A percentile compares a stretch with the other conserved stretches of the same genome.
These are phyloP conservation scores for Leptogaster cylindrica DNA, from an alignment of 2,888 invertebrate species.

Conservation along the genomic window DNA sequence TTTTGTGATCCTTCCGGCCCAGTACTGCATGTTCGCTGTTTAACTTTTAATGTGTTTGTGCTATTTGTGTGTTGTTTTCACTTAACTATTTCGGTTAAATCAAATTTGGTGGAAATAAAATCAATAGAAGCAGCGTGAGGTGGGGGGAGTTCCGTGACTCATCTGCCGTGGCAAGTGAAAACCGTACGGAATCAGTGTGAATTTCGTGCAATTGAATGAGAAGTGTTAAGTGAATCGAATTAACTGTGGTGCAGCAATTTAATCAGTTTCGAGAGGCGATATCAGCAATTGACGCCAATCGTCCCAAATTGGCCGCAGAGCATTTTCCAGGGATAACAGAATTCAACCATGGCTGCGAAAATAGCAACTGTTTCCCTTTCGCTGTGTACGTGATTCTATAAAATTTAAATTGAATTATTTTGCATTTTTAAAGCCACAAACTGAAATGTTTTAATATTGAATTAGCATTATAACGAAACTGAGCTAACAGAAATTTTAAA, in stretches of 20 bases:
- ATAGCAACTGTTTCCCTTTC: neutral
- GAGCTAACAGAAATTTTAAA: too few species aligned
- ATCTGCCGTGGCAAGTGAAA: neutral
- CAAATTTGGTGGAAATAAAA: conserved; percentile 30
- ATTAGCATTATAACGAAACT: too few species aligned
- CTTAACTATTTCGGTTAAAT: neutral
- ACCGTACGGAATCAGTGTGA: conserved; percentile 17
- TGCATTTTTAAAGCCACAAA: too few species aligned
- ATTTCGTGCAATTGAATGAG: conserved; percentile 19
- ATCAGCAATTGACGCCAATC: neutral
- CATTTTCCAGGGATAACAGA: conserved; percentile 3
- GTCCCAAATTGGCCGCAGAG: neutral
- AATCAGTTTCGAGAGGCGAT: neutral
- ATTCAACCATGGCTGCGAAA: conserved; percentile 5
- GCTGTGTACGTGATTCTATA: conserved; percentile 15
- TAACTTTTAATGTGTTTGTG: conserved; percentile 37
- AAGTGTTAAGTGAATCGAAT: conserved; percentile 22
- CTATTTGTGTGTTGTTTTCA: conserved; percentile 5
- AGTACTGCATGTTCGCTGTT: conserved; percentile 2
- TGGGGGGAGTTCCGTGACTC: conserved; percentile 15
- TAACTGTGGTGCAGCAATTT: neutral
- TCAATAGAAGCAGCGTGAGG: conserved; percentile 16
- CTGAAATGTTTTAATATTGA: too few species aligned
- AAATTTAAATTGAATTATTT: too few species aligned
- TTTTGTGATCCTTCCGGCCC: neutral